Evolutionary conservation across 2,888 invertebrate genomes (phyloP).

Genomic region (Athalia circularis): DNA sequence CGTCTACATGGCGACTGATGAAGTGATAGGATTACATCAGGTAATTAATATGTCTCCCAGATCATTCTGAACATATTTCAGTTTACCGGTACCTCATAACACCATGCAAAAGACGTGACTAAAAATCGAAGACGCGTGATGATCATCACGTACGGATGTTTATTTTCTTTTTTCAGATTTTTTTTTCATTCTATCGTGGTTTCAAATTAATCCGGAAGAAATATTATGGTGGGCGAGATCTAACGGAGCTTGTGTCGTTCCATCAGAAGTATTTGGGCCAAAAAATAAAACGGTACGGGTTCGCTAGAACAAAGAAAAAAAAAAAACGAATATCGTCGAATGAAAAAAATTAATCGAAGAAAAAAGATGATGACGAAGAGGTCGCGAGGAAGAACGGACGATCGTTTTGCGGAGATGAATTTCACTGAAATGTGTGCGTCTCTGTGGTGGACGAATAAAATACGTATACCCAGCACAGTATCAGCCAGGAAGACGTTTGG

Average conservation of each 20-base stretch:
- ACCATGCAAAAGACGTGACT: neutral
- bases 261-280: conserved; percentile 12
- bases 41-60: neutral
- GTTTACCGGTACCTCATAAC: neutral
- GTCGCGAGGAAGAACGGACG: conserved; percentile 11
- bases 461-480: conserved; percentile 7
- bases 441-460: conserved; percentile 1
- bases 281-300: conserved; percentile 31
- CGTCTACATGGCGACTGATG: neutral
- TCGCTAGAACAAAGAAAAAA: neutral
- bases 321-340: neutral
- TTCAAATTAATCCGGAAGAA: conserved; percentile 23
- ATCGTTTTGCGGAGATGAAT: too few species aligned
- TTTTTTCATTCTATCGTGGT: neutral
- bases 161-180: too few species aligned
- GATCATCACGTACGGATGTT: too few species aligned
- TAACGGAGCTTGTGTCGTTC: conserved; percentile 22
- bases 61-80: neutral
- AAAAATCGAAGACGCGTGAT: neutral
- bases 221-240: neutral
- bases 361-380: neutral
- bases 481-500: conserved; percentile 38
- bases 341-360: neutral
- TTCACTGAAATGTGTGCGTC: neutral
- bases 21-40: neutral